Evolutionary conservation across 2,888 invertebrate species (phyloP).

Genomic region (Adela reaumurella): DNA sequence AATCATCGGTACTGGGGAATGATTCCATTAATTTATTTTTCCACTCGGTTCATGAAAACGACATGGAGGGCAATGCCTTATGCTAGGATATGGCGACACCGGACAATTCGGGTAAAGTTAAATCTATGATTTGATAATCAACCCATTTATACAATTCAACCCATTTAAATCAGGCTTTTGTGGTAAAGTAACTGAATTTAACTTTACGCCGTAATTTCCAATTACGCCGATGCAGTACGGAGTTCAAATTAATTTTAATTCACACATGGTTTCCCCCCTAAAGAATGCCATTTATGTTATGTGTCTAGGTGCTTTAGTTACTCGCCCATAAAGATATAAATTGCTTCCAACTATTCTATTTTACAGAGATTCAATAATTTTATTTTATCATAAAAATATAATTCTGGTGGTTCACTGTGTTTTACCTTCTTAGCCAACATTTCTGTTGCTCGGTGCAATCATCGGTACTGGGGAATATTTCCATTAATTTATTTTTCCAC

Average conservation of each 20-base stretch:
- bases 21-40: conserved; percentile 8
- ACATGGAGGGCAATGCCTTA: conserved; percentile 7
- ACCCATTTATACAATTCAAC: conserved; percentile 8
- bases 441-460: conserved; percentile 9
- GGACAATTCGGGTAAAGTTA: conserved; percentile 7
- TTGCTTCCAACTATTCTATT: no score
- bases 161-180: no score
- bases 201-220: no score
- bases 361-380: conserved; percentile 10
- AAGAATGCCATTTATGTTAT: no score
- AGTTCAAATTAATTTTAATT: no score
- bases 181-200: no score
- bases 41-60: conserved; percentile 9
- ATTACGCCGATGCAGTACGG: no score
- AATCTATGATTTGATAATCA: conserved; percentile 8
- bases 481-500: conserved; percentile 8
- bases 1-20: conserved; percentile 10
- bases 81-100: conserved; percentile 11
- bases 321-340: no score
- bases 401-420: conserved; percentile 8
- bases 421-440: conserved; percentile 9
- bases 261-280: no score
- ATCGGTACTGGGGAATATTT: conserved; percentile 10
- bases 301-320: no score
- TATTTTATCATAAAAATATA: conserved; percentile 8